phyloP scores from a whole-genome alignment of 2,113 vertebrate species.

The Anhinga anhinga region DNA sequence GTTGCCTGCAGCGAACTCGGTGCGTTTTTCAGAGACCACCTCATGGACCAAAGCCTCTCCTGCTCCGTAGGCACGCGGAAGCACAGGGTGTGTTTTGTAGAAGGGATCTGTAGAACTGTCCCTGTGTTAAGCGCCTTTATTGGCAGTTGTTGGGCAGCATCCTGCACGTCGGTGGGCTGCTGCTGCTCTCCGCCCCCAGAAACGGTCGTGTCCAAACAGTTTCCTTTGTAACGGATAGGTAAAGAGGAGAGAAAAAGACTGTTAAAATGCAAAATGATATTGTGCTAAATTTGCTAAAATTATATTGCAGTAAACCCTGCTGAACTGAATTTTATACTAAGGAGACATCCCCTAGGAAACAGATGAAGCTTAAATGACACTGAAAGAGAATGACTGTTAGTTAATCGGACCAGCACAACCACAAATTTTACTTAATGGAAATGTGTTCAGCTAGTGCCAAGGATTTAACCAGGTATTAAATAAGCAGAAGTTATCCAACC shows the following conservation, averaged over 20 bases:
- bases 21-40: background rate
- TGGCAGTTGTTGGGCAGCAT: background rate
- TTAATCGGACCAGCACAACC: background rate
- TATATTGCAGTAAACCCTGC: background rate
- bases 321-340: background rate
- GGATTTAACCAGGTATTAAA: background rate
- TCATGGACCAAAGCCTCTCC: background rate
- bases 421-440: background rate
- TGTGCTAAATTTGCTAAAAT: background rate
- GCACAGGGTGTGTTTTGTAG: background rate
- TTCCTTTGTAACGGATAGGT: background rate
- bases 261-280: background rate
- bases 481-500: background rate
- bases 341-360: background rate
- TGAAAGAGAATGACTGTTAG: background rate
- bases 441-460: background rate
- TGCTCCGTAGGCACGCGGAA: background rate
- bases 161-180: too few species aligned
- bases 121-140: background rate
- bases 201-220: fast-evolving
- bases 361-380: background rate
- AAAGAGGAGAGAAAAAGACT: background rate
- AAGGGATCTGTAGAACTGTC: background rate
- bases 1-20: background rate
- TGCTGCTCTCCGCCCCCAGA: background rate